Conservation (phyloP, 2,113 vertebrate species). For the Coptodon rendalli region DNA sequence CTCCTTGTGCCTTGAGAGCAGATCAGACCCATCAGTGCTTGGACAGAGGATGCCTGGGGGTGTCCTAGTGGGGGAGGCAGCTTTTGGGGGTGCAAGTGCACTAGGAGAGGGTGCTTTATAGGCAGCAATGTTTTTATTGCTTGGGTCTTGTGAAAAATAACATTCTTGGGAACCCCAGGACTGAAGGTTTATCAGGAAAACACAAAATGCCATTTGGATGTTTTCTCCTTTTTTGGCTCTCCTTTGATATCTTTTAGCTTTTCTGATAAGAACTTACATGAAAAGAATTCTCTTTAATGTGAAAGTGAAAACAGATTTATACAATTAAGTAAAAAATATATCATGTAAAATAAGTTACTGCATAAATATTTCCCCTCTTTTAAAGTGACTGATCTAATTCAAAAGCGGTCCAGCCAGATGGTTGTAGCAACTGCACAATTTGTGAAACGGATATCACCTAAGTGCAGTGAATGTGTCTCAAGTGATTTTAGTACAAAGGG, state of each 20-base stretch:
- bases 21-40: not conserved
- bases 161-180: not conserved
- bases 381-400: not conserved
- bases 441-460: not conserved
- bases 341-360: not conserved
- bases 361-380: not conserved
- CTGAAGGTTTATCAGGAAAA: not conserved
- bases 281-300: not conserved
- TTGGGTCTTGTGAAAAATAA: not conserved
- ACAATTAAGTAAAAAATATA: not conserved
- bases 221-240: not conserved
- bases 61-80: not conserved
- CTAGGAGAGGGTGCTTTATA: not conserved
- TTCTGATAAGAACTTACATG: not conserved
- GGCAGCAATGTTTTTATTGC: fast-evolving
- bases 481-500: not conserved
- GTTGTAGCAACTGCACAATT: not conserved
- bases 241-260: not conserved
- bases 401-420: not conserved
- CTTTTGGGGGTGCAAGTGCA: not conserved
- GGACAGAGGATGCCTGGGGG: not conserved
- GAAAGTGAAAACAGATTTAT: not conserved
- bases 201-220: not conserved
- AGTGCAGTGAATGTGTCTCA: not conserved
- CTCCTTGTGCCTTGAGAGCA: not conserved